Conservation (phyloP, 1,140 invertebrate species). For the Melitaea cinxia region DNA sequence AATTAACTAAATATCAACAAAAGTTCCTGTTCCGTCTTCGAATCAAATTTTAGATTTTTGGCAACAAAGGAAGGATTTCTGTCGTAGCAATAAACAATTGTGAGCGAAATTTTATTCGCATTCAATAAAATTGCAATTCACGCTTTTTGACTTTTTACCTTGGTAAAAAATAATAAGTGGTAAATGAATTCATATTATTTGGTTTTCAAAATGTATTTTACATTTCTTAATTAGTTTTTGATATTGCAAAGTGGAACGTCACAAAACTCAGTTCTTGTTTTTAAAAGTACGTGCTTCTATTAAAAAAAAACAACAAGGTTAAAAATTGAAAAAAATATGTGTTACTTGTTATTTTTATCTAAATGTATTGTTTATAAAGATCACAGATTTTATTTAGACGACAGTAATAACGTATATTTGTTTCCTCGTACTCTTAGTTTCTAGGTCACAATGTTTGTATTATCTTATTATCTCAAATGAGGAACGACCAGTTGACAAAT, state of each 20-base stretch:
- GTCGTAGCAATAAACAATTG: neutral
- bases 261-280: too few relatives aligned
- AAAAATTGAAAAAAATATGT: too few relatives aligned
- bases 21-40: neutral
- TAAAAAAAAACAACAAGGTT: too few relatives aligned
- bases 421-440: neutral
- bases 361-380: neutral
- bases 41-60: neutral
- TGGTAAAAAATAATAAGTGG: too few relatives aligned
- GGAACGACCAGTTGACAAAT: neutral
- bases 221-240: too few relatives aligned
- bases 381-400: neutral
- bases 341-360: too few relatives aligned
- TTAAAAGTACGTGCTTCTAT: too few relatives aligned
- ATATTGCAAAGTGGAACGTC: too few relatives aligned
- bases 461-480: neutral
- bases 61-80: neutral
- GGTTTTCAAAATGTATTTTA: too few relatives aligned
- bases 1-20: neutral
- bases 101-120: neutral
- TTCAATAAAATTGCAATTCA: too few relatives aligned
- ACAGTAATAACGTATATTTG: neutral
- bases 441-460: neutral
- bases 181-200: too few relatives aligned
- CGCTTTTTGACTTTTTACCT: too few relatives aligned